Evolutionary conservation across 2,113 vertebrate species (phyloP).

Genomic region (Centropus bengalensis): DNA sequence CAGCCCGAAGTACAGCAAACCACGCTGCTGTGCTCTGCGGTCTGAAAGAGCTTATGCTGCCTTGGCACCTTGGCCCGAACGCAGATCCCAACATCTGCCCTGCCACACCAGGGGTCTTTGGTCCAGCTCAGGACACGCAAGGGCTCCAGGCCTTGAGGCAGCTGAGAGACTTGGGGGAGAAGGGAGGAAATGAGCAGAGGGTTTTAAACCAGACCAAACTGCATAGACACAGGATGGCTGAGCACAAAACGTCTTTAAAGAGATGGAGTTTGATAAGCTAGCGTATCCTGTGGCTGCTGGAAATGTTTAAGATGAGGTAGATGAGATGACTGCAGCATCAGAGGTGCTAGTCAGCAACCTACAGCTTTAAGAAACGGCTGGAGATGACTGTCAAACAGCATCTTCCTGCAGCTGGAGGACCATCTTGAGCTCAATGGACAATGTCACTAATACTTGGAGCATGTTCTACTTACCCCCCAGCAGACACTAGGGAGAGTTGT

Average conservation of each 20-base stretch:
- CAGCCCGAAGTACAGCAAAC: neutral
- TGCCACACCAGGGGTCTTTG: neutral
- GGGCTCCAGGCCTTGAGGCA: neutral
- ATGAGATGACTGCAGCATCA: neutral
- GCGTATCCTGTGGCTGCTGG: neutral
- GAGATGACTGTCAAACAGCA: neutral
- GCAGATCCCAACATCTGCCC: neutral
- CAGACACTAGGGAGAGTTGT: neutral
- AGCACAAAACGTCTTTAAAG: neutral
- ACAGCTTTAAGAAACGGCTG: neutral
- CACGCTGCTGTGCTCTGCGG: neutral
- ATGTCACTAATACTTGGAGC: neutral
- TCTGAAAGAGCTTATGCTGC: fast-evolving
- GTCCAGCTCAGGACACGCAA: neutral
- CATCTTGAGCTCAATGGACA: neutral
- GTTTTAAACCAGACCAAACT: neutral
- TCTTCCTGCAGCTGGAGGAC: neutral
- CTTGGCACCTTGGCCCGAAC: neutral
- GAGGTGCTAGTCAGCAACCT: neutral
- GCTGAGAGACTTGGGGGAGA: neutral
- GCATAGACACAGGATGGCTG: neutral
- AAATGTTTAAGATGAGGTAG: neutral
- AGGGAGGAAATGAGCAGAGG: neutral
- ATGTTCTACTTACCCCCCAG: neutral
- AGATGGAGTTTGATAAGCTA: neutral